A percentile compares a stretch with the other conserved stretches of the same genome.
These are phyloP conservation scores for Sphaeramia orbicularis DNA, from an alignment of 2,797 vertebrate species.

Conservation along the genomic window DNA sequence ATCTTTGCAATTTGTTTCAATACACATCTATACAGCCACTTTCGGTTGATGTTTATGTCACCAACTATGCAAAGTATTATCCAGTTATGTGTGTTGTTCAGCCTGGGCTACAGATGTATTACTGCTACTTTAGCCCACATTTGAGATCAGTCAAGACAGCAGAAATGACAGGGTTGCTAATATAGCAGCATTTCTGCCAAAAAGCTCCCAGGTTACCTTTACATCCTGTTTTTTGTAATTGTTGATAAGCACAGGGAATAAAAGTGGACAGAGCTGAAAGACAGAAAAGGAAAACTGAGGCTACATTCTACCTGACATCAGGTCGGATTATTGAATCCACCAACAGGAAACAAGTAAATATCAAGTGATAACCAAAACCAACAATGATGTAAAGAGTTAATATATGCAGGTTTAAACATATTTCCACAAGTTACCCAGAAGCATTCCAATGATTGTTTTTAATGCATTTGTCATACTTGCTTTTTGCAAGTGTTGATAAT, in stretches of 20 bases:
- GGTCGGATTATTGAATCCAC: slow-evolving; percentile 24
- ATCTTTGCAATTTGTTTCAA: slow-evolving; percentile 21
- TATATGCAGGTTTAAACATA: slow-evolving; percentile 46
- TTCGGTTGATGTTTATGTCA: slow-evolving; percentile 1
- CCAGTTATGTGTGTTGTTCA: slow-evolving; percentile 12
- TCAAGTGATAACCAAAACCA: slow-evolving; percentile 52
- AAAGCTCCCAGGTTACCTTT: slow-evolving; percentile 3
- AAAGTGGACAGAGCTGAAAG: slow-evolving; percentile 8
- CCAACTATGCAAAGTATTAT: slow-evolving; percentile 1
- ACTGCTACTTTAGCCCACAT: not conserved
- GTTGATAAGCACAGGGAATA: not conserved
- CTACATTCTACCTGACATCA: slow-evolving; percentile 55
- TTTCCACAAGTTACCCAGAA: slow-evolving; percentile 6
- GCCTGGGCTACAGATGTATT: slow-evolving; percentile 11
- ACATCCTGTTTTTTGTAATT: slow-evolving; percentile 4
- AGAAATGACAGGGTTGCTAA: too few species aligned
- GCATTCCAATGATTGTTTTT: slow-evolving; percentile 38
- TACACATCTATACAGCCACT: slow-evolving; percentile 8
- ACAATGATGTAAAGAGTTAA: slow-evolving; percentile 33
- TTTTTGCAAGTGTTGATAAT: slow-evolving; percentile 3
- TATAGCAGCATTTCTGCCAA: too few species aligned
- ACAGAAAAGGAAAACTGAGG: slow-evolving; percentile 35
- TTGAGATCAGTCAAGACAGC: slow-evolving; percentile 17
- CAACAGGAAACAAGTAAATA: slow-evolving; percentile 44
- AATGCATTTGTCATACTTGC: slow-evolving; percentile 18